Conservation (phyloP, 2,113 vertebrate species). For the Datnioides undecimradiatus region DNA sequence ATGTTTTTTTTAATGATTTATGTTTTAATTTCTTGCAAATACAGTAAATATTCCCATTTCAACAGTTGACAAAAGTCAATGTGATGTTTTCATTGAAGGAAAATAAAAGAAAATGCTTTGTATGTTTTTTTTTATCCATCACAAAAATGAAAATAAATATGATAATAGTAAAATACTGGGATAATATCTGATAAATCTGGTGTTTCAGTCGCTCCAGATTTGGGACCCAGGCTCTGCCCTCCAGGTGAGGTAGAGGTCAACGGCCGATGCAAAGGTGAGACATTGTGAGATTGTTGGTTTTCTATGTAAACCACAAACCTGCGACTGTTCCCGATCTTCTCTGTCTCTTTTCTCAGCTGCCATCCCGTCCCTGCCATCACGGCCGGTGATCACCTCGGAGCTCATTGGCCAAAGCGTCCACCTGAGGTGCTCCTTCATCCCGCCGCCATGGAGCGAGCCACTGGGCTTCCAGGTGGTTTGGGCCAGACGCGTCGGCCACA, state of each 20-base stretch:
- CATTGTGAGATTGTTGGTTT: background rate
- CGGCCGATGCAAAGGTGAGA: constrained; percentile 78
- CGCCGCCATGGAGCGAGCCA: constrained; percentile 1
- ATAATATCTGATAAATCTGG: background rate
- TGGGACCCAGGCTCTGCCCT: constrained; percentile 72
- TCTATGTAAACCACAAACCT: too few relatives aligned
- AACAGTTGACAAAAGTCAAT: too few relatives aligned
- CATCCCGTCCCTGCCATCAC: constrained; percentile 63
- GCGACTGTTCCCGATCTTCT: too few relatives aligned
- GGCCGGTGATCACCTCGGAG: constrained; percentile 77
- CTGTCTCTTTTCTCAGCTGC: constrained; percentile 49
- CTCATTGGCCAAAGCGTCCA: constrained; percentile 78
- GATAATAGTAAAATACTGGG: too few relatives aligned
- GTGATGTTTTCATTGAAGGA: too few relatives aligned
- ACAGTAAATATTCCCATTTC: too few relatives aligned
- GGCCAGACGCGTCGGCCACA: constrained; percentile 79
- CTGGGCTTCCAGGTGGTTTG: constrained; percentile 84
- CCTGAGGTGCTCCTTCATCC: constrained; percentile 83
- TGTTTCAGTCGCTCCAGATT: constrained; percentile 72
- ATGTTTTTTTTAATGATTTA: too few relatives aligned
- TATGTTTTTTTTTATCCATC: background rate
- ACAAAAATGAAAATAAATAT: background rate
- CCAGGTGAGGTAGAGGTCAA: constrained; percentile 78
- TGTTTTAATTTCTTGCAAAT: too few relatives aligned
- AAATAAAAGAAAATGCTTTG: background rate